A percentile compares a stretch with the other conserved stretches of the same genome.
Evolutionary conservation across 2,797 vertebrate genomes (phyloP).

Genomic region (Sebastes kiyomatsui): DNA sequence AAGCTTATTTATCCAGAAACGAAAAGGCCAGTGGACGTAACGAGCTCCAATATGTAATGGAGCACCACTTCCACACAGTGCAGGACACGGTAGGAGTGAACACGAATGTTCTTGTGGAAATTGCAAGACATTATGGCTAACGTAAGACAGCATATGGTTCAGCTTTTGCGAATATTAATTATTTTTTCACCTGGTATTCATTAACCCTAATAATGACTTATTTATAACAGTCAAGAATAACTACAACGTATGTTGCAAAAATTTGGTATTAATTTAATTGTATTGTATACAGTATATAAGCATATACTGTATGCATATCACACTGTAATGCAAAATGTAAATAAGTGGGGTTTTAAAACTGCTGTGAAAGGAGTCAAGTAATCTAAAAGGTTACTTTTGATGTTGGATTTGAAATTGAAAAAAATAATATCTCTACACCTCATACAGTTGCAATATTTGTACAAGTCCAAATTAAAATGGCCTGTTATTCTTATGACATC

Average conservation of each 20-base stretch:
- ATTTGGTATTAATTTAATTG: constrained; percentile 50
- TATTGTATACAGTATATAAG: not conserved
- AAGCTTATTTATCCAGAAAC: constrained; percentile 55
- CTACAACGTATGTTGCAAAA: constrained; percentile 33
- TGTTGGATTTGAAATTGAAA: constrained; percentile 7
- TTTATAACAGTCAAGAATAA: constrained; percentile 53
- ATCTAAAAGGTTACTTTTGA: not conserved
- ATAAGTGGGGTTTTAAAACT: constrained; percentile 1
- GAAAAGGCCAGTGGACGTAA: constrained; percentile 30
- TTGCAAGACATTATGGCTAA: constrained; percentile 33
- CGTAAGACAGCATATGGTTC: constrained; percentile 18
- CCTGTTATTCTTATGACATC: not conserved
- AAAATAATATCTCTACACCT: not conserved
- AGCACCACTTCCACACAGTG: constrained; percentile 35
- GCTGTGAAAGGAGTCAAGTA: not conserved
- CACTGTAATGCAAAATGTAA: constrained; percentile 29
- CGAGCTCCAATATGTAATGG: constrained; percentile 15
- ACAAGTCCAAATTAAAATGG: constrained; percentile 13
- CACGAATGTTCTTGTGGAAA: constrained; percentile 16
- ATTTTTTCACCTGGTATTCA: constrained; percentile 35
- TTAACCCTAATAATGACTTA: constrained; percentile 49
- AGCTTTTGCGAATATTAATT: constrained; percentile 38
- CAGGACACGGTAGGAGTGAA: constrained; percentile 32
- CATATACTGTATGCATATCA: constrained; percentile 18
- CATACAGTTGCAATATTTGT: constrained; percentile 19